Conservation (phyloP, 1,140 invertebrate genomes). For the Drosophila busckii region DNA sequence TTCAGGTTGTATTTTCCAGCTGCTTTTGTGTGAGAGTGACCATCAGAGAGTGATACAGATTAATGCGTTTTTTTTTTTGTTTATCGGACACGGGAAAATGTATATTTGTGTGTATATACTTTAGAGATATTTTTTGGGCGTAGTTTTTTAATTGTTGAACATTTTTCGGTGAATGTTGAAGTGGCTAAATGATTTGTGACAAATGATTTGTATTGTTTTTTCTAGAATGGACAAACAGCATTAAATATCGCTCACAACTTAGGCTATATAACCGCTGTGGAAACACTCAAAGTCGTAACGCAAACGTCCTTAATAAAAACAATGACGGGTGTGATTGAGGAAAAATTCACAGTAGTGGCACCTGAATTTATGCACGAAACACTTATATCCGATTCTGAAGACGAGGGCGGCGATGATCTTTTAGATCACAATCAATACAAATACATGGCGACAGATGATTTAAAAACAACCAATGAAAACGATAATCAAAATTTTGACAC, state of each 20-base stretch:
- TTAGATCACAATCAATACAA: constrained; percentile 75
- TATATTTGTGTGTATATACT: no score
- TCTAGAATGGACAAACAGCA: constrained; percentile 96
- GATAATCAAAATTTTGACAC: constrained; percentile 69
- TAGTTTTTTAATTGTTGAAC: no score
- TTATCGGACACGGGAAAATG: no score
- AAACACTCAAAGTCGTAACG: constrained; percentile 97
- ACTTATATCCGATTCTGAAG: constrained; percentile 99
- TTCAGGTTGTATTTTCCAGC: no score
- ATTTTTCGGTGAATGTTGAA: no score
- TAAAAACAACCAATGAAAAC: constrained; percentile 46
- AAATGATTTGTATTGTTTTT: constrained; percentile 25
- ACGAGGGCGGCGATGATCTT: constrained; percentile 91
- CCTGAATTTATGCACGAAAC: constrained; percentile 99
- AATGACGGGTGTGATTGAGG: constrained; percentile 81
- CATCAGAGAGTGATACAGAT: no score
- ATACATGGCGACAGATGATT: constrained; percentile 73
- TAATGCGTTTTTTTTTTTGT: no score
- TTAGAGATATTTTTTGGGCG: no score
- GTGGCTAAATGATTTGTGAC: no score
- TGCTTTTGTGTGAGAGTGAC: no score
- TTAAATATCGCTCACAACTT: constrained; percentile 96
- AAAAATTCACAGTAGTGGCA: constrained; percentile 97
- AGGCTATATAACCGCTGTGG: constrained; percentile 98
- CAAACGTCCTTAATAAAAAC: constrained; percentile 90